These are phyloP conservation scores for Armadillidium nasatum DNA, from an alignment of 1,140 invertebrate genomes.

Conservation along the genomic window DNA sequence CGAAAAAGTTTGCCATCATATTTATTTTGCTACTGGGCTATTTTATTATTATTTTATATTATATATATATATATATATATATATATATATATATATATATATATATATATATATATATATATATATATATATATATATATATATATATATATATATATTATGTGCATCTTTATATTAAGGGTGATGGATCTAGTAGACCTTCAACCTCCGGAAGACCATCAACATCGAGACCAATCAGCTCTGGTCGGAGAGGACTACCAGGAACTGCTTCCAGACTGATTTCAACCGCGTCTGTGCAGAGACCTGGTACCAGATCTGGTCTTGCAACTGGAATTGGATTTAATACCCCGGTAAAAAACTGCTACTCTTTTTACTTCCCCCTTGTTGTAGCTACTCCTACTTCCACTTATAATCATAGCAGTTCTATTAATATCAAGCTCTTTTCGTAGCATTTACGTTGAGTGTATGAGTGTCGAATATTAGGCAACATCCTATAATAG, in stretches of 20 bases:
- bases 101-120: not conserved
- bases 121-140: not conserved
- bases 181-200: slow-evolving; percentile 19
- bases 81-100: not conserved
- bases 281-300: slow-evolving; percentile 34
- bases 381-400: not conserved
- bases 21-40: too few relatives aligned
- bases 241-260: slow-evolving; percentile 34
- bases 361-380: not conserved
- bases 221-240: slow-evolving; percentile 40
- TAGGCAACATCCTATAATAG: too few relatives aligned
- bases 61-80: too few relatives aligned
- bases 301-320: slow-evolving; percentile 39
- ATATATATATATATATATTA: not conserved
- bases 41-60: too few relatives aligned
- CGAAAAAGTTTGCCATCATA: too few relatives aligned
- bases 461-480: too few relatives aligned
- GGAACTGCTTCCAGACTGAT: slow-evolving; percentile 40
- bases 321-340: slow-evolving; percentile 41
- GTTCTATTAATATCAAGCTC: too few relatives aligned
- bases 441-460: too few relatives aligned
- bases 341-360: slow-evolving; percentile 35
- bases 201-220: slow-evolving; percentile 40
- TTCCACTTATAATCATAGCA: too few relatives aligned
- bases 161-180: not conserved